Evolutionary conservation across 2,113 vertebrate species (phyloP), one percentile per base, ranked within the genome.

Genomic region (Tautogolabrus adspersus): DNA sequence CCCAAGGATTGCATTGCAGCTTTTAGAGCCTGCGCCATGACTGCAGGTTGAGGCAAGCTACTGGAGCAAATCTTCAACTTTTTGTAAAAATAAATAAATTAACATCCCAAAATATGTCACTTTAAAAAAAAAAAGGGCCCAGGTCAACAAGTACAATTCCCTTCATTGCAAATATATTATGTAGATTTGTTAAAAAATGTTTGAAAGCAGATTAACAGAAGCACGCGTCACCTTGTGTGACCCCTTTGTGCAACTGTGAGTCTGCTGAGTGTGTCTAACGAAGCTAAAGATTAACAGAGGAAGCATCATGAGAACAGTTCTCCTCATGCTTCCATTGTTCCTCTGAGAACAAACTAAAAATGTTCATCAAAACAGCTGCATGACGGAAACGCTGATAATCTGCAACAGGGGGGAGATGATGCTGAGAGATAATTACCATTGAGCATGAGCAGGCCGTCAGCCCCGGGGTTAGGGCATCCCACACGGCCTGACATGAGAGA

Each of bases 401-500:
- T 4, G 0, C 12, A 34, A 82, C 78, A 77, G 38, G 79, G 57
- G 26, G 42, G 66, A 68, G 60, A 81, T 61, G 85, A 22, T 51
- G 75, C 75, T 47, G 15, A 68, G 60, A 81, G 68, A 92, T 93
- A 96, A 96, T 97, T 96, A 99, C 97, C 97, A 95, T 98, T 99
- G 94, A 99, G 95, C 97, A 98, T 97, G 90, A 99, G 96, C 87
- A 98, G 96, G 95, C 96, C 97, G 90, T 99, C 97, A 87, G 96
- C 96, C 91, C 96, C 96, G 23, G 96, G 97, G 95, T 98, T 96
- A 79, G 96, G 96, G 82, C 97, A 97, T 95, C 95, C 97, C 94
- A 98, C 93, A 77, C 96, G 96, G 95, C 97, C 97, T 98, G 93
- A 91, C 92, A 90, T 88, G 81, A 93, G 87, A 90, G 77, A 92